Base-by-base conservation (phyloP, 2,888 invertebrate species). In the Lysandra coridon region DNA sequence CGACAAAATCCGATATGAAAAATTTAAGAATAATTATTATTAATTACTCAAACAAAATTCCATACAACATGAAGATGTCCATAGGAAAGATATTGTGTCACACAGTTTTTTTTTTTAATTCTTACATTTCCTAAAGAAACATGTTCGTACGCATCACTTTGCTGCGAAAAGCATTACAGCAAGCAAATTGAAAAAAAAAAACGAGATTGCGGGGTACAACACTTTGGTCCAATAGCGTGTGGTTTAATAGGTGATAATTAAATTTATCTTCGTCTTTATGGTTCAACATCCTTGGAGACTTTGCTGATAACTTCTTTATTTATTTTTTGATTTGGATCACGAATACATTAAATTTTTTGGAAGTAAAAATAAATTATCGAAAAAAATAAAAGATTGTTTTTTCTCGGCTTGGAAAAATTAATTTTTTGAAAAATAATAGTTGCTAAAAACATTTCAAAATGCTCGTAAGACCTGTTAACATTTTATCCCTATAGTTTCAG, bases 181-280 rank as follows among this genome's bases (percentile, higher is more conserved):
- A 30, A 10, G 3, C 33, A 6, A n/a, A 30, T 30, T 37, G 37
- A 64, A 6, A 6, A 10, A 49, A 44, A 64, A n/a, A 6, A 7
- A 23, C 30, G 1, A 7, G 14, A 49, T 75, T 49, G 17, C 49
- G 44, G 5, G 75, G 53, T 53, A 53, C 30, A 53, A 6, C 30
- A 30, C 5, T 75, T 75, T 23, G 49, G n/a, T 53, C 14, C 82
- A 78, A 77, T 80, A 81, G 81, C 82, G 85, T 85, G 85, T 85
- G 85, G 84, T 85, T 86, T 86, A 86, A 87, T 87, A 89, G 86
- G 86, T 88, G 87, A 89, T 90, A 89, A 90, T 90, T 90, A 90
- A 86, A 86, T 85, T 89, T 87, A 86, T 88, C 84, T 85, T 88
- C 79, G 75, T 85, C 82, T 84, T 85, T 86, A 84, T 80, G 82